These are phyloP conservation scores for Irena cyanogastra DNA, from an alignment of 2,113 vertebrate species.

Conservation along the genomic window DNA sequence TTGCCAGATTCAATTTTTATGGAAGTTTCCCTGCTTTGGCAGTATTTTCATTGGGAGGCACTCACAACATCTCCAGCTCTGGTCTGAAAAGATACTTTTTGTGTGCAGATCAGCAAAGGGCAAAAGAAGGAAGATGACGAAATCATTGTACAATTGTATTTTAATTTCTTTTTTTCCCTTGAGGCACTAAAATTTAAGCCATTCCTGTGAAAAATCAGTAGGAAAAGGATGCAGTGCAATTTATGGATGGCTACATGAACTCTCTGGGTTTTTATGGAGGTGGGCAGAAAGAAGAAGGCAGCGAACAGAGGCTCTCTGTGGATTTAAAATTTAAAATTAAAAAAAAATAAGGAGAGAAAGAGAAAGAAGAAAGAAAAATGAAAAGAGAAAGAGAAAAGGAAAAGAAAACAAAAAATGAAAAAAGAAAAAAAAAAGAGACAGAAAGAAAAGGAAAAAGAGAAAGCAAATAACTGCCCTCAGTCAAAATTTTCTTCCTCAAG, in stretches of 20 bases:
- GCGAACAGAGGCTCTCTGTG: neutral
- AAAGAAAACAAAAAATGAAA: accelerated
- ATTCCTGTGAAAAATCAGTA: neutral
- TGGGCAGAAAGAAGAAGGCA: neutral
- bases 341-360: neutral
- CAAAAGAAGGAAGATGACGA: neutral
- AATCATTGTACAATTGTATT: too few relatives aligned
- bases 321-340: neutral
- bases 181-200: neutral
- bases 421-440: accelerated
- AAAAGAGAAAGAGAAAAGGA: neutral
- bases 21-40: neutral
- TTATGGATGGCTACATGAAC: neutral
- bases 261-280: neutral
- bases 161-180: neutral
- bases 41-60: neutral
- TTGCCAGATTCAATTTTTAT: neutral
- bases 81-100: neutral
- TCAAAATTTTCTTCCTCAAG: neutral
- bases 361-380: neutral
- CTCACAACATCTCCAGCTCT: neutral
- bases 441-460: too few relatives aligned
- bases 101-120: neutral
- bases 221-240: neutral
- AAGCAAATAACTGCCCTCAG: neutral